Conservation (phyloP, 2,888 invertebrate genomes). For the Trissoscelio sp. region DNA sequence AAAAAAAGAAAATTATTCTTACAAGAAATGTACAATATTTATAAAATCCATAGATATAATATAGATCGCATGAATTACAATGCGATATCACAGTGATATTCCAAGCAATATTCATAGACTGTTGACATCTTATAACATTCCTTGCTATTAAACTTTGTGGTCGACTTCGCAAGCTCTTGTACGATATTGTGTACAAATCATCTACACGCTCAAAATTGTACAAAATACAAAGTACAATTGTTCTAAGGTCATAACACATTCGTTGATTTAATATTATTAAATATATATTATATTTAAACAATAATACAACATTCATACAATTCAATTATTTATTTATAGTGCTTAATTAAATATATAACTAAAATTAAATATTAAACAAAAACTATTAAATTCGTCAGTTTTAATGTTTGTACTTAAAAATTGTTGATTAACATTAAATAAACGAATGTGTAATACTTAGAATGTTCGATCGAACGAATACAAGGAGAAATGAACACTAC, state of each 20-base stretch:
- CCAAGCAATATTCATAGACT: conserved; percentile 63
- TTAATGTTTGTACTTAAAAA: too few relatives aligned
- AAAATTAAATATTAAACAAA: too few relatives aligned
- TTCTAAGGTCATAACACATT: too few relatives aligned
- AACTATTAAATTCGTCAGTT: too few relatives aligned
- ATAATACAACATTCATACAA: too few relatives aligned
- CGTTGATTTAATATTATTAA: too few relatives aligned
- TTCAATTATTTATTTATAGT: too few relatives aligned
- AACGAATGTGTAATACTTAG: too few relatives aligned
- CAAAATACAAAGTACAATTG: too few relatives aligned
- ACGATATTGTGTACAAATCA: conserved; percentile 52
- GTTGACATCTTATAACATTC: conserved; percentile 59
- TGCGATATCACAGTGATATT: conserved; percentile 66
- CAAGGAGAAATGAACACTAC: conserved; percentile 75
- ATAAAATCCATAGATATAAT: conserved; percentile 60
- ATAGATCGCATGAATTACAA: conserved; percentile 53
- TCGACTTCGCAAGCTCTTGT: conserved; percentile 40
- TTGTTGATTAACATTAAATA: too few relatives aligned
- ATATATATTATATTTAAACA: too few relatives aligned
- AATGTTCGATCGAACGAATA: conserved; percentile 51
- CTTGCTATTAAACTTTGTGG: conserved; percentile 37
- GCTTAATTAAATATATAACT: too few relatives aligned
- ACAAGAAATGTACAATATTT: conserved; percentile 61
- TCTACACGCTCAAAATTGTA: conserved; percentile 52
- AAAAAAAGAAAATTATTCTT: conserved; percentile 54